These are phyloP conservation scores for Caenorhabditis plicata DNA, from an alignment of 2,888 invertebrate genomes.

Conservation along the genomic window DNA sequence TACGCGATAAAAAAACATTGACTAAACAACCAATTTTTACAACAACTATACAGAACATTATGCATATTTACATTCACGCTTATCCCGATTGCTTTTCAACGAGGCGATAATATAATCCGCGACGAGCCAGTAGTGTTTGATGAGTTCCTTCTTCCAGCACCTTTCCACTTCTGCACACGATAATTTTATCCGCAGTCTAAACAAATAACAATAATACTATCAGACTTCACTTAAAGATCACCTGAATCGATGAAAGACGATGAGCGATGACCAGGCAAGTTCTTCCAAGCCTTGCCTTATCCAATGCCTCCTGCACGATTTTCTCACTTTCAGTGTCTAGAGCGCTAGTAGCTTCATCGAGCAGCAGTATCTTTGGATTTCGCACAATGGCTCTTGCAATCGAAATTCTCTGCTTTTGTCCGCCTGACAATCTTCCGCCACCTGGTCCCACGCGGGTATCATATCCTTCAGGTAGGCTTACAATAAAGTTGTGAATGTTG, in stretches of 20 bases:
- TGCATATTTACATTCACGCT: no score
- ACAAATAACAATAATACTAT: background rate
- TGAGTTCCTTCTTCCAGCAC: constrained; percentile 57
- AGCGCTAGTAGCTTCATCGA: constrained; percentile 66
- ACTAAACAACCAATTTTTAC: no score
- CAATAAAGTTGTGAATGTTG: constrained; percentile 68
- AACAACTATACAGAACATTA: no score
- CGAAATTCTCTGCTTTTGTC: constrained; percentile 52
- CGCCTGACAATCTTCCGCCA: constrained; percentile 49
- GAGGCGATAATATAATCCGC: constrained; percentile 52
- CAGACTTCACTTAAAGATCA: background rate
- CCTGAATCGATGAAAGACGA: constrained; percentile 76
- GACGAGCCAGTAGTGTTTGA: constrained; percentile 45
- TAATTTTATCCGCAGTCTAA: constrained; percentile 76
- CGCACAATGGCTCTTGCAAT: constrained; percentile 55
- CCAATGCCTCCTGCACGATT: constrained; percentile 83
- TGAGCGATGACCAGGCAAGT: constrained; percentile 87
- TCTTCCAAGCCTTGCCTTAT: constrained; percentile 76
- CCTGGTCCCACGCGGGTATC: constrained; percentile 48
- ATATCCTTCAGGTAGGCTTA: constrained; percentile 63
- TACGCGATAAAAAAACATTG: no score
- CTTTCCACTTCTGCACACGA: constrained; percentile 63
- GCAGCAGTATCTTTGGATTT: constrained; percentile 50
- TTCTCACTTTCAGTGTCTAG: constrained; percentile 65
- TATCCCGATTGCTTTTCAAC: constrained; percentile 30